Conservation (phyloP, 1,140 invertebrate genomes). For the Pseudachorutes palmiensis region DNA sequence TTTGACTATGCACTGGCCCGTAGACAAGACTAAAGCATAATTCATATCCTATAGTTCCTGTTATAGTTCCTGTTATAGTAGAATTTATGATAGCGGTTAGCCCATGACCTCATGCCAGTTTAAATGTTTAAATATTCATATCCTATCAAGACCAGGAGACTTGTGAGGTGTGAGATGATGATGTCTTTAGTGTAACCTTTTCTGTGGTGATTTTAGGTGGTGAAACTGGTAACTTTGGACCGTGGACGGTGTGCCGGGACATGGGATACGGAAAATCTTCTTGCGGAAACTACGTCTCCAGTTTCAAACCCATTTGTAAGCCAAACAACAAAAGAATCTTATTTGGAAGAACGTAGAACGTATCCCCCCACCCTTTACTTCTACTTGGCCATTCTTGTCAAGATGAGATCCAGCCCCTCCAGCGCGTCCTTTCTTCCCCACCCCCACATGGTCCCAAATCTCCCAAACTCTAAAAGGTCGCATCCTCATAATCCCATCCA, state of each 20-base stretch:
- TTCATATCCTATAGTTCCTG: no score
- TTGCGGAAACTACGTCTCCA: conserved; percentile 64
- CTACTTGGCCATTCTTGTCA: background rate
- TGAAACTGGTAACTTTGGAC: conserved; percentile 73
- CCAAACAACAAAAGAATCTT: no score
- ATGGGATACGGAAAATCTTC: conserved; percentile 67
- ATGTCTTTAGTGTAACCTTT: no score
- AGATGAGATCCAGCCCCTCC: background rate
- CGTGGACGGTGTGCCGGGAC: conserved; percentile 73
- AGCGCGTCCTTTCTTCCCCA: background rate
- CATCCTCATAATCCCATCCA: background rate
- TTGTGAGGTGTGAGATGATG: no score
- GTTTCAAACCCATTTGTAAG: conserved; percentile 69
- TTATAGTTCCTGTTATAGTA: no score
- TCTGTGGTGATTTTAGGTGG: conserved; percentile 47
- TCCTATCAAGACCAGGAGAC: no score
- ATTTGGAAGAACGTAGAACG: no score
- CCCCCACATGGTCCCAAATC: background rate
- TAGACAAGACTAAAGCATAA: no score
- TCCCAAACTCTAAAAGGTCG: background rate
- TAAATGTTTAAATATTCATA: no score
- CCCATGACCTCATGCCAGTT: no score
- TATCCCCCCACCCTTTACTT: background rate
- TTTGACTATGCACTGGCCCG: no score
- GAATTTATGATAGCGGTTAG: no score